A percentile compares a stretch with the other conserved stretches of the same genome.
Evolutionary conservation across 1,140 invertebrate species (phyloP).

Genomic region (Sinella curviseta): DNA sequence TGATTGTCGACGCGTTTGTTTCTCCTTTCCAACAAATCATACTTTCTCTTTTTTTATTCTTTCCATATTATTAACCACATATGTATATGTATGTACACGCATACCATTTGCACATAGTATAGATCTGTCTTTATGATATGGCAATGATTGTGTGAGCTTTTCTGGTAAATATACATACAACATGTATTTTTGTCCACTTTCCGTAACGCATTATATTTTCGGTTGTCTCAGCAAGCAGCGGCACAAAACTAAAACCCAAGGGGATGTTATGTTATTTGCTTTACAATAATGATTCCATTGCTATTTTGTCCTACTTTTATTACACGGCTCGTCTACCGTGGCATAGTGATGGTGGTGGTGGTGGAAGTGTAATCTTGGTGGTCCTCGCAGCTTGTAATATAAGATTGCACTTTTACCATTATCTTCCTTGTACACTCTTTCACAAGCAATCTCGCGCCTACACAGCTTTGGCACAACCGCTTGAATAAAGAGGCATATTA

Average conservation of each 20-base stretch:
- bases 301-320: conserved; percentile 27
- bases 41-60: too few species aligned
- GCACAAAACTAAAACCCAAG: conserved; percentile 5
- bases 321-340: not conserved
- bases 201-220: not conserved
- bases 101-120: too few species aligned
- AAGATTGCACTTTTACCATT: not conserved
- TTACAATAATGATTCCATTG: conserved; percentile 20
- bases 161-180: too few species aligned
- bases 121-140: too few species aligned
- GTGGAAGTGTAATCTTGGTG: not conserved
- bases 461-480: not conserved
- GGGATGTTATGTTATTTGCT: conserved; percentile 17
- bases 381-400: not conserved
- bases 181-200: not conserved
- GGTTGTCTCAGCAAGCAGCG: not conserved
- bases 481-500: too few species aligned
- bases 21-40: too few species aligned
- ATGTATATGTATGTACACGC: too few species aligned
- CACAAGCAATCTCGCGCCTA: not conserved
- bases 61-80: too few species aligned
- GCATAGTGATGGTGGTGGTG: not conserved
- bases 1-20: too few species aligned
- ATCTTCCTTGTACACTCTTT: not conserved
- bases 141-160: too few species aligned